phyloP scores from a whole-genome alignment of 2,797 vertebrate species.

The Scomberomorus guttatus region DNA sequence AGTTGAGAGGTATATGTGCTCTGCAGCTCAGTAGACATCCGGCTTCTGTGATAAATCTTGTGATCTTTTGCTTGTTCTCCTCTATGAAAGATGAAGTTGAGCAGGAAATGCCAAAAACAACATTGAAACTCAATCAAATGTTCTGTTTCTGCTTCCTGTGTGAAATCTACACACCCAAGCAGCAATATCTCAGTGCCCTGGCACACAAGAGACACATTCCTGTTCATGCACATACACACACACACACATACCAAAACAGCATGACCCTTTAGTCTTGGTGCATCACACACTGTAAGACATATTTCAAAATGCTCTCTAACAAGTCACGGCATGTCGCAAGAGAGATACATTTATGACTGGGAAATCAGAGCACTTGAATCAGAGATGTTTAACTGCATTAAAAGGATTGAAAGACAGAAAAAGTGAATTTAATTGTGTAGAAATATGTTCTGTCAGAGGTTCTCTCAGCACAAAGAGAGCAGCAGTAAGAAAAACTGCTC shows the following conservation, averaged over 20 bases:
- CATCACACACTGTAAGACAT: conserved; percentile 9
- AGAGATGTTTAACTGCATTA: not conserved
- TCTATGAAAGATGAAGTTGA: not conserved
- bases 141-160: conserved; percentile 13
- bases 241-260: not conserved
- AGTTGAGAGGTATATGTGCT: too few species aligned
- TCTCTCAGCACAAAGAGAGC: conserved; percentile 6
- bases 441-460: not conserved
- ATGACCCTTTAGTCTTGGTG: conserved; percentile 4
- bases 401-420: not conserved
- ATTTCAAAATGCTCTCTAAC: conserved; percentile 7
- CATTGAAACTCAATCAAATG: conserved; percentile 6
- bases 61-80: not conserved
- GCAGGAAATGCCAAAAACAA: not conserved
- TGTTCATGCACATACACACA: not conserved
- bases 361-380: not conserved
- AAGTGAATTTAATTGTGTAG: not conserved
- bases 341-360: not conserved
- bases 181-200: not conserved
- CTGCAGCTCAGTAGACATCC: not conserved
- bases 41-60: not conserved
- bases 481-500: not conserved
- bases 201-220: conserved; percentile 6
- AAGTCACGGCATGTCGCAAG: conserved; percentile 21
- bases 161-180: conserved; percentile 1